Base-by-base conservation (phyloP, 2,888 invertebrate genomes). In the Tineola bisselliella region DNA sequence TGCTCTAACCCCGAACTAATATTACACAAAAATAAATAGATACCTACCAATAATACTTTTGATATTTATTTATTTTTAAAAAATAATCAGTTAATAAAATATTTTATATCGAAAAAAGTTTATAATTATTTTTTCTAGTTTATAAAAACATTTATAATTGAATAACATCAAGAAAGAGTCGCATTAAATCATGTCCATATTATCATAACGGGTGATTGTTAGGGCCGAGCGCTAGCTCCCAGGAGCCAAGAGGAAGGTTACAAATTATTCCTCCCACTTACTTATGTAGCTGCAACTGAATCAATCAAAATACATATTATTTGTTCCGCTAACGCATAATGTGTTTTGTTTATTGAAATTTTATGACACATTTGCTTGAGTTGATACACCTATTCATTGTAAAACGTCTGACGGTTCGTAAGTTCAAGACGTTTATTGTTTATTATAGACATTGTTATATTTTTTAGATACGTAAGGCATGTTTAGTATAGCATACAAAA, bases 211-310 rank as follows among this genome's bases (percentile, higher is more conserved):
- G 48, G 48, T 48, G 48, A 48, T 48, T 48, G 48, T 48, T 48
- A 56, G 56, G 58, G 33, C 17, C 31, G 33, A 58, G 17, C 25
- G 11, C 56, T 30, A 25, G 25, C 19, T 19, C 19, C 30, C 56
- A 56, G 56, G 30, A 56, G 56, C 56, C 56, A 56, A 56, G 56
- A 19, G 30, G 56, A 11, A 25, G 60, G 72, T 71, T 73, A 82
- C 83, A 84, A 83, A 81, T 84, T 87, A 87, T 87, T 84, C 86
- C 86, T 77, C 86, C 86, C 79, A 82, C 82, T 77, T 79, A 76
- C 73, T 79, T 75, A 73, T 76, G 76, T 81, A 78, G 79, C 77
- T 82, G 82, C 84, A 83, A 80, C 84, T 80, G 84, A 83, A 84
- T 86, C 84, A 82, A 86, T 86, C 84, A 83, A 75, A 79, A 74